phyloP scores from a whole-genome alignment of 1,140 invertebrate genomes.

The Vollenhovia emeryi region DNA sequence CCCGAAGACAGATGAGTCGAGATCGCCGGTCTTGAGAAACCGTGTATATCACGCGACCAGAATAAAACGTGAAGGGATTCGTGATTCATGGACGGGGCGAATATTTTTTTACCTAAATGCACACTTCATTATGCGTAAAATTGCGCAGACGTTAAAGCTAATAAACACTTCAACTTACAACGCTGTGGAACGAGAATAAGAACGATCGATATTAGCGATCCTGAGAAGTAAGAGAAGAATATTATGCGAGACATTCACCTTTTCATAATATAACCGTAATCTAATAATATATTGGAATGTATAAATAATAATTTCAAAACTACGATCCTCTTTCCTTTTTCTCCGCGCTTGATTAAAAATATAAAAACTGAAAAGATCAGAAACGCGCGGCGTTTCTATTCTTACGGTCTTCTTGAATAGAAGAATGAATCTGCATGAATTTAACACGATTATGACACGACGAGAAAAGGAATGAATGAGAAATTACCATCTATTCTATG shows the following conservation, averaged over 20 bases:
- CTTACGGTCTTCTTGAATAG: background rate
- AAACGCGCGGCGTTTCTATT: background rate
- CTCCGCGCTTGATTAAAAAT: background rate
- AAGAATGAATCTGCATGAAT: background rate
- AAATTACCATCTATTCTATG: background rate
- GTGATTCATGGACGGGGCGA: background rate
- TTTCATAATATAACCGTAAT: background rate
- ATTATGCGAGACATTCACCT: background rate
- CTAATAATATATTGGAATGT: background rate
- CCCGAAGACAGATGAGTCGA: conserved; percentile 29
- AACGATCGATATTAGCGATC: background rate
- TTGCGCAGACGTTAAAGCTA: background rate
- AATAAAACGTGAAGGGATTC: conserved; percentile 15
- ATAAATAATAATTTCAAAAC: conserved; percentile 1
- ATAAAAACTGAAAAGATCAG: background rate
- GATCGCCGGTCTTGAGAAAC: background rate
- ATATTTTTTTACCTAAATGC: background rate
- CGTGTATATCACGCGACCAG: background rate
- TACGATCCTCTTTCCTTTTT: background rate
- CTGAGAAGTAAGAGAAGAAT: background rate
- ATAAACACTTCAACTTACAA: background rate
- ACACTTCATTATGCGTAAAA: background rate
- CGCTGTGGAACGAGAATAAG: background rate
- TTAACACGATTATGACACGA: background rate
- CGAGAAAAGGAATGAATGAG: conserved; percentile 2